Evolutionary conservation across 30 jellyfish, hydroid and myxozoan genomes (phyloP).

Genomic region (Pelagia noctiluca): DNA sequence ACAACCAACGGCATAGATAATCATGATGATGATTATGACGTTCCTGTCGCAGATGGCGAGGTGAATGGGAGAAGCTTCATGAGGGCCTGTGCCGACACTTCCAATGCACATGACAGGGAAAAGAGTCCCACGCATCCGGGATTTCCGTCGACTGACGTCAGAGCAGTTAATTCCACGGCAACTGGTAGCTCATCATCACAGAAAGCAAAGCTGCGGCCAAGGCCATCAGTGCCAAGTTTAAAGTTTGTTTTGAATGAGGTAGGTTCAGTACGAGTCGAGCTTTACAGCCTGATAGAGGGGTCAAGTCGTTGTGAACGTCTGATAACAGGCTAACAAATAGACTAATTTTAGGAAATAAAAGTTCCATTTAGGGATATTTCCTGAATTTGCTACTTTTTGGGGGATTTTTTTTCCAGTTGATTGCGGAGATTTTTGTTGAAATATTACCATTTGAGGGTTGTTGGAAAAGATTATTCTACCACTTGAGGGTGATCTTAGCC

Average conservation of each 20-base stretch:
- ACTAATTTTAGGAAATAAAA: no score
- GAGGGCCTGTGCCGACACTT: background rate
- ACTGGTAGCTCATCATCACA: conserved; percentile 16
- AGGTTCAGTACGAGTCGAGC: no score
- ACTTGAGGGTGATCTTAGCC: no score
- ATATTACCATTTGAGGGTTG: no score
- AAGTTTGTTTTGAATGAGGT: conserved; percentile 65
- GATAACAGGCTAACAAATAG: background rate
- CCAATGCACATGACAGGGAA: background rate
- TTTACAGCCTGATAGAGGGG: background rate
- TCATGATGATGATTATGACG: background rate
- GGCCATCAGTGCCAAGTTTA: conserved; percentile 66
- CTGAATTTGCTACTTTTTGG: no score
- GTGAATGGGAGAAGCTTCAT: background rate
- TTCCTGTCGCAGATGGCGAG: background rate
- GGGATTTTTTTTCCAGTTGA: no score
- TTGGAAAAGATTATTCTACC: no score
- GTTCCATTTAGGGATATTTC: no score
- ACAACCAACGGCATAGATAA: background rate
- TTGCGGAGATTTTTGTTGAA: no score
- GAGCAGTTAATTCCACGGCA: background rate
- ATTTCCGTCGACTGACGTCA: background rate
- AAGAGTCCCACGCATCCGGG: conserved; percentile 6
- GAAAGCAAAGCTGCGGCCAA: conserved; percentile 17
- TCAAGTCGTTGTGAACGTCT: background rate